Evolutionary conservation across 2,888 invertebrate genomes (phyloP).

Genomic region (Papilio demoleus): DNA sequence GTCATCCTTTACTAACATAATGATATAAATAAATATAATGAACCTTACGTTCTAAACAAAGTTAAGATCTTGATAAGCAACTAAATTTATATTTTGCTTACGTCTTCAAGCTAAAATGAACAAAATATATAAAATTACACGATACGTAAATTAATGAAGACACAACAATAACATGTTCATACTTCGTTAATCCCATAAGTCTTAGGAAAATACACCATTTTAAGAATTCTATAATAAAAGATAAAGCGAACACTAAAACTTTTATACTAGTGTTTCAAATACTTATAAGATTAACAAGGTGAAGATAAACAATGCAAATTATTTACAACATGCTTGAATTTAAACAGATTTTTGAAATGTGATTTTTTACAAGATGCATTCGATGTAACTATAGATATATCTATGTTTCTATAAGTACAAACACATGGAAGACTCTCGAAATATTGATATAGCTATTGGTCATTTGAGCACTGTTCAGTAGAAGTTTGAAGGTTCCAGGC

Average conservation of each 20-base stretch:
- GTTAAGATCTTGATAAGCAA: too few species aligned
- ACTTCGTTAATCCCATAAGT: constrained; percentile 59
- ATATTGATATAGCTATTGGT: constrained; percentile 72
- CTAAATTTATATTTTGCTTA: too few species aligned
- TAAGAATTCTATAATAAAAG: constrained; percentile 45
- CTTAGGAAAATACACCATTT: constrained; percentile 40
- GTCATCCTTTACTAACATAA: not conserved
- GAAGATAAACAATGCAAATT: constrained; percentile 46
- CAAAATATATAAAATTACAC: constrained; percentile 19
- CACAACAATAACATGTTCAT: constrained; percentile 24
- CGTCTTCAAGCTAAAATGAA: constrained; percentile 13
- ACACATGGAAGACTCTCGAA: constrained; percentile 71
- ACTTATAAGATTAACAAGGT: constrained; percentile 64
- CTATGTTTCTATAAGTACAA: constrained; percentile 51
- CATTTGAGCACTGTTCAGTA: constrained; percentile 81
- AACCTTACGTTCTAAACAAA: too few species aligned
- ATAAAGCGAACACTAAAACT: constrained; percentile 58
- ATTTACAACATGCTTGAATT: constrained; percentile 40
- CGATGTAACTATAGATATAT: constrained; percentile 48
- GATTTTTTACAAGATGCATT: constrained; percentile 49
- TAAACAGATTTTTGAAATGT: constrained; percentile 25
- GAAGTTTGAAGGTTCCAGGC: constrained; percentile 65
- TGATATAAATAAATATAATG: too few species aligned
- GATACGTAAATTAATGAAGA: constrained; percentile 20
- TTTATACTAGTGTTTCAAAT: constrained; percentile 56